Percentiles rank a stretch among this genome's conserved stretches.
phyloP scores from a whole-genome alignment of 2,888 invertebrate species.

The Xanthorhoe spadicearia region DNA sequence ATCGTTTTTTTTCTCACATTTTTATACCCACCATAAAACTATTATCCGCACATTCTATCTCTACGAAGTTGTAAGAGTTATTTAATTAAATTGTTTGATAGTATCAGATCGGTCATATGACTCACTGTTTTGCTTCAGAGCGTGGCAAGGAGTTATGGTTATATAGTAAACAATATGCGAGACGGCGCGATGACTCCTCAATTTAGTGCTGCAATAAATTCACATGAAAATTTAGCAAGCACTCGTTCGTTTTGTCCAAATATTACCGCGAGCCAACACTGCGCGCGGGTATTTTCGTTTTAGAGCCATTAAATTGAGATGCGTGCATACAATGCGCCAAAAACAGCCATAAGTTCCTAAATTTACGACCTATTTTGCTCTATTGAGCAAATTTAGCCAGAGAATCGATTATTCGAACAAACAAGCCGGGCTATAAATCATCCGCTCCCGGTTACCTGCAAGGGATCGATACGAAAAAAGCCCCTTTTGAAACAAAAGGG shows the following conservation, averaged over 20 bases:
- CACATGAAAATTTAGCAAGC: constrained; percentile 68
- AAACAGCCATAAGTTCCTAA: constrained; percentile 46
- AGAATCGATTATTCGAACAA: constrained; percentile 83
- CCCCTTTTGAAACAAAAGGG: constrained; percentile 74
- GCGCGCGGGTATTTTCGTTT: constrained; percentile 71
- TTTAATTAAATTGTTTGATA: constrained; percentile 18
- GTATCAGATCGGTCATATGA: constrained; percentile 24
- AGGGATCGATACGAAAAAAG: constrained; percentile 77
- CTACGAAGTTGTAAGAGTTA: neutral
- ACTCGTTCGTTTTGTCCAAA: constrained; percentile 68
- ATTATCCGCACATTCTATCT: constrained; percentile 14
- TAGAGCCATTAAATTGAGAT: constrained; percentile 73
- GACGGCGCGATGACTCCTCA: constrained; percentile 55
- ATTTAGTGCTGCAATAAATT: constrained; percentile 69
- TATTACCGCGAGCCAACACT: constrained; percentile 67
- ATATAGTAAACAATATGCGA: constrained; percentile 51
- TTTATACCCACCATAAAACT: constrained; percentile 15
- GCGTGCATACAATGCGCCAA: constrained; percentile 52
- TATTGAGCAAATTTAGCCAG: constrained; percentile 52
- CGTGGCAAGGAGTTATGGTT: constrained; percentile 38
- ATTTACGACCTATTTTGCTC: constrained; percentile 54
- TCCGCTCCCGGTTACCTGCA: constrained; percentile 80
- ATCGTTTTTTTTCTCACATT: constrained; percentile 18
- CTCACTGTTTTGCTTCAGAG: constrained; percentile 34
- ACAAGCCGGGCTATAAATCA: constrained; percentile 82